Base-by-base conservation (phyloP, 2,797 vertebrate species). In the Alauda arvensis region DNA sequence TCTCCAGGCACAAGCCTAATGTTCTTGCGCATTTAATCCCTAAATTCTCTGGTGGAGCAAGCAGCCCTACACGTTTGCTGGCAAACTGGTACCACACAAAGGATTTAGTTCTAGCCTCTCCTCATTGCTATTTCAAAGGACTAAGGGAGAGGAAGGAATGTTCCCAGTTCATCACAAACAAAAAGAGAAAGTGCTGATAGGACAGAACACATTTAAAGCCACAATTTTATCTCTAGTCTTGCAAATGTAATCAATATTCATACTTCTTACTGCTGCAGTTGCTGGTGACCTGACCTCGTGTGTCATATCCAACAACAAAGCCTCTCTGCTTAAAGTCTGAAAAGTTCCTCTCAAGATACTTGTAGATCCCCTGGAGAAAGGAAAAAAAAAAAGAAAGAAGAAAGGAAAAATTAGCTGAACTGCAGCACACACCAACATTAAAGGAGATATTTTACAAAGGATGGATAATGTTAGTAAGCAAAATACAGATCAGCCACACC, bases 231-330 rank as follows among this genome's bases (percentile, higher is more conserved):
- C 67, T 92, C 88, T 90, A 89, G 76, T 57, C 86, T 95, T 87
- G 88, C 72, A 88, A 77, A 74, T 62, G 70, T 82, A 93, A 91
- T 93, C 82, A 81, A 93, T 88, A 93, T 49, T 63, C 87, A 78
- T 97, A 99, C 99, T 98, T 96, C 93, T 98, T 95, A 92, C 99
- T 99, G 97, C 97, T 98, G 97, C 99, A 99, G 96, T 97, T 98
- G 95, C 98, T 99, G 87, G 97, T 97, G 86, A 97, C 97, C 95
- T 99, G 98, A 49, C 97, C 99, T 83, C 99, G 96, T 78, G 98
- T 99, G 95, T 99, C 99, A 77, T 98, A 99, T 8, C 99, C 99
- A 46, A 99, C 96, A 29, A 99, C 99, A 91, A 99, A 95, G 12
- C 99, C 99, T 89, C 98, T 97, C 92, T 97, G 97, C 92, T 96